phyloP scores from a whole-genome alignment of 2,797 vertebrate genomes.

The Leucoraja ocellata region DNA sequence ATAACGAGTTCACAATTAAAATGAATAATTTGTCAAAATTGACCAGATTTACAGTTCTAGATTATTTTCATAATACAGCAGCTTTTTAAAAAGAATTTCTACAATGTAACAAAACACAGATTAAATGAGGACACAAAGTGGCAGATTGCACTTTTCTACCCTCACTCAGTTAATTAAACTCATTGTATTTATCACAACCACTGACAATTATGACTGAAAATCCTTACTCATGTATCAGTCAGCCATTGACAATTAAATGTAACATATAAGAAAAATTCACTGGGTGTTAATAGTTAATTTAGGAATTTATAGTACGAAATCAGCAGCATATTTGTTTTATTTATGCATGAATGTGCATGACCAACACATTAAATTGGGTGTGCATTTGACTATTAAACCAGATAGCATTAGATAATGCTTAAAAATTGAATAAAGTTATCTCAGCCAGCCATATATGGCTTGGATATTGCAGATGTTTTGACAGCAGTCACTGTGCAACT shows the following conservation, averaged over 20 bases:
- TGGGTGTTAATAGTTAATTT: neutral
- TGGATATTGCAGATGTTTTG: no score
- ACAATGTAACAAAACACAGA: neutral
- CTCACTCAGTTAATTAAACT: neutral
- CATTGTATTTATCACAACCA: neutral
- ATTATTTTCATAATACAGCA: neutral
- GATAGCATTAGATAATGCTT: neutral
- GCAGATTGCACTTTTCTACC: neutral
- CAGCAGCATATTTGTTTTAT: neutral
- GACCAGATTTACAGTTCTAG: neutral
- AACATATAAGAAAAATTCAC: neutral
- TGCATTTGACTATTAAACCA: neutral
- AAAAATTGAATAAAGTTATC: neutral
- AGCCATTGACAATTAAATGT: neutral
- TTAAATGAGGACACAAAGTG: neutral
- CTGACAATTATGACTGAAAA: neutral
- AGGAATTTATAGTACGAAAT: neutral
- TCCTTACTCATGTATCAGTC: neutral
- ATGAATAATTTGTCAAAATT: neutral
- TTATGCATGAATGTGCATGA: neutral
- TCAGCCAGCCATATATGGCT: neutral
- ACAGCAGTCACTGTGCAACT: no score
- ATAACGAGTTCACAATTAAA: no score
- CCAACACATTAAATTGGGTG: neutral
- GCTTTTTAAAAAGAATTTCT: neutral